phyloP scores from a whole-genome alignment of 2,888 invertebrate species.

The Standfussiana lucernea region DNA sequence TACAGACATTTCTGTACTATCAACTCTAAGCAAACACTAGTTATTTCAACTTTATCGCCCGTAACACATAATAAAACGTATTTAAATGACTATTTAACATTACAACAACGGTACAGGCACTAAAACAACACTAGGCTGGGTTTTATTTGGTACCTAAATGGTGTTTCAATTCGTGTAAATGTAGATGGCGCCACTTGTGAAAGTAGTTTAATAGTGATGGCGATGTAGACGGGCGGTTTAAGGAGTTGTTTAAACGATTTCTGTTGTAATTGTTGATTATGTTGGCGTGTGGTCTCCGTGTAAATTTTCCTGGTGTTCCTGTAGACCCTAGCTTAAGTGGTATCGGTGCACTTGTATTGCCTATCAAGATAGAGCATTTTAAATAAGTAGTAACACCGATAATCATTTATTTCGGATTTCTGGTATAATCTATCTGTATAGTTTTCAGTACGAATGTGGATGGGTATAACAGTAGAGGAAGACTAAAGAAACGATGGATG shows the following conservation, averaged over 20 bases:
- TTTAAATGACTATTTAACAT: slow-evolving; percentile 65
- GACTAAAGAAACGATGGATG: too few relatives aligned
- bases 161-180: slow-evolving; percentile 66
- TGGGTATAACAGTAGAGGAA: too few relatives aligned
- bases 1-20: not conserved
- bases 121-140: slow-evolving; percentile 66
- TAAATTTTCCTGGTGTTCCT: not conserved
- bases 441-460: too few relatives aligned
- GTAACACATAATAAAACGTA: slow-evolving; percentile 55
- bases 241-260: slow-evolving; percentile 8
- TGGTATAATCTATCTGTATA: too few relatives aligned
- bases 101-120: slow-evolving; percentile 61
- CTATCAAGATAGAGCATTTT: not conserved
- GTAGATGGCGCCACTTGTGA: slow-evolving; percentile 71
- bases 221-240: slow-evolving; percentile 61
- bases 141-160: slow-evolving; percentile 69
- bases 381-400: not conserved
- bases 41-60: slow-evolving; percentile 56
- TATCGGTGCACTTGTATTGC: not conserved
- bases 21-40: slow-evolving; percentile 41
- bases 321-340: not conserved
- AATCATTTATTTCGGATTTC: not conserved
- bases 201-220: slow-evolving; percentile 66
- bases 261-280: slow-evolving; percentile 40
- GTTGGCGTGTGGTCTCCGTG: slow-evolving; percentile 20